Evolutionary conservation across 1,140 invertebrate species (phyloP), one percentile per base, ranked within the genome.

Genomic region (Rhopalosiphum padi): DNA sequence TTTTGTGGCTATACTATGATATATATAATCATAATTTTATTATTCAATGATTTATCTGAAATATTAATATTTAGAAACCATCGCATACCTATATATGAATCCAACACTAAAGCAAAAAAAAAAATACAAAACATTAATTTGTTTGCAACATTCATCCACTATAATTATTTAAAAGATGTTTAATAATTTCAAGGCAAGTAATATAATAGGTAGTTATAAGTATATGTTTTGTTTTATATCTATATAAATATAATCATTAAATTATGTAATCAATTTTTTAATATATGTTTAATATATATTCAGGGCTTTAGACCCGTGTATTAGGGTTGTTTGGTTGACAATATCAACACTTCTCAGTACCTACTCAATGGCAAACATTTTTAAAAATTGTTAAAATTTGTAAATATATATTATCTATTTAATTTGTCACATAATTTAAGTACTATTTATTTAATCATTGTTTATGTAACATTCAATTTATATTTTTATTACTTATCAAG

Each of bases 151-250:
- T 77, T n/a, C 60, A n/a, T n/a, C n/a, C n/a, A 6, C 30, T 77
- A n/a, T 77, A 77, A 77, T 77, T 77, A 77, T n/a, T 77, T n/a
- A 77, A 77, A 77, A 77, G 60, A n/a, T 18, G n/a, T 77, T 77
- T 77, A n/a, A 77, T n/a, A 18, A 77, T 77, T 35, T 77, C 60
- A 77, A 77, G 60, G 60, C 21, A 0, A 77, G n/a, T 77, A 35
- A 15, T 77, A n/a, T 77, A 77, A 35, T 18, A n/a, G 48, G 48
- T 21, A 51, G 30, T 41, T 41, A 41, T n/a, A 18, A 30, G 60
- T 77, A n/a, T 77, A 35, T n/a, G n/a, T n/a, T 77, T 77, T 77
- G 18, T n/a, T 77, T n/a, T 77, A n/a, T n/a, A 77, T n/a, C 6
- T 77, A n/a, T n/a, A 77, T n/a, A 77, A 77, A n/a, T 35, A n/a